Evolutionary conservation across 23 tunicate species (phyloP), one percentile per base, ranked within the genome.

Genomic region (Phallusia fumigata): DNA sequence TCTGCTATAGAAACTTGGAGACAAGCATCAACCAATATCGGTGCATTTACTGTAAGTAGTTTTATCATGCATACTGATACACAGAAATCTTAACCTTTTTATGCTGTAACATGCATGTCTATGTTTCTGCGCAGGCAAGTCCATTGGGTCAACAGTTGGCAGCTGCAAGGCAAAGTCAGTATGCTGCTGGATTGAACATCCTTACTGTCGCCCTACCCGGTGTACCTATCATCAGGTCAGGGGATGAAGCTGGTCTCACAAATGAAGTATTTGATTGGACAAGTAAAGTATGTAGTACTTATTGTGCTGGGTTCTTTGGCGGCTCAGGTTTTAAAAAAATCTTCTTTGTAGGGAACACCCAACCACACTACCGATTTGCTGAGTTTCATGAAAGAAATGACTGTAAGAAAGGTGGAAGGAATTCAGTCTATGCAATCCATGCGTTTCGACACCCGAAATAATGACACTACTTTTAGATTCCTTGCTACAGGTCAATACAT

Each of bases 391-490:
- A 77, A 53, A 40, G 81, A 77, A 34, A 51, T 78, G 65, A 79
- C 82, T 6, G 81, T 76, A 3, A 31, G 52, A 49, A 65, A 85
- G 40, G 95, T 90, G 47, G 77, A 65, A 13, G 86, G 88, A 50
- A 79, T 85, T 32, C 95, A 82, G 52, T 65, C 89, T 6, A 52
- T 45, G 65, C 86, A 81, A 19, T 85, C 95, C 19, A 82, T 90
- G 36, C 88, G 89, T 8, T 90, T 35, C 50, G 95, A 90, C 75
- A 80, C 90, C 16, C 74, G 90, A 21, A 58, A 85, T 76, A 74
- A 50, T 15, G 86, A 90, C 76, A 81, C 95, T 12, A 77, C 35
- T 0, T 85, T 90, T 76, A 53, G 33, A 18, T 90, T 90, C 58
- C 74, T 85, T 22, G 79, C 81, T 18, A 81, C 86, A 26, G 81